A percentile compares a stretch with the other conserved stretches of the same genome.
Conservation (phyloP, 1,140 invertebrate species). For the Cotesia vestalis region DNA sequence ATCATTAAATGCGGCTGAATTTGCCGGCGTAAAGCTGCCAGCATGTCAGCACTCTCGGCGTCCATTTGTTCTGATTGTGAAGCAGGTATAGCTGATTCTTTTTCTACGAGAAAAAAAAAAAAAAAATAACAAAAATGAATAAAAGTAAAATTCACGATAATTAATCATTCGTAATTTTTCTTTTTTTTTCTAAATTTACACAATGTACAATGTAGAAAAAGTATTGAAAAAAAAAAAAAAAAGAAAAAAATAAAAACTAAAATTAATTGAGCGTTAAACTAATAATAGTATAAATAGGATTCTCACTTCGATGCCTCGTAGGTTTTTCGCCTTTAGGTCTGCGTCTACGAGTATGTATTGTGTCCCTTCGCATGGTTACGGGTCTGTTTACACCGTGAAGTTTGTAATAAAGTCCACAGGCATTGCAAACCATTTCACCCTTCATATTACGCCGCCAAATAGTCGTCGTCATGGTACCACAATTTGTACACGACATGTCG, state of each 20-base stretch:
- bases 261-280: not conserved
- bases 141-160: not conserved
- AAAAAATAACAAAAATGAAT: conserved; percentile 10
- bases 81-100: conserved; percentile 53
- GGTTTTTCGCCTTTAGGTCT: conserved; percentile 77
- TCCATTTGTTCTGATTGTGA: conserved; percentile 59
- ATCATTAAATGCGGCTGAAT: conserved; percentile 74
- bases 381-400: conserved; percentile 90
- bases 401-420: conserved; percentile 93
- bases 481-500: conserved; percentile 82
- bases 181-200: too few species aligned
- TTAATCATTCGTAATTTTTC: too few species aligned
- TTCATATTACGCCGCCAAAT: conserved; percentile 90
- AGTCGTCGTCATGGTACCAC: conserved; percentile 88
- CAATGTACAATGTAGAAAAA: not conserved
- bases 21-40: conserved; percentile 71
- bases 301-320: conserved; percentile 62
- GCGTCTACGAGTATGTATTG: conserved; percentile 93
- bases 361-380: conserved; percentile 94
- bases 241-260: not conserved
- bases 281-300: conserved; percentile 17
- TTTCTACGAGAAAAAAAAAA: conserved; percentile 48
- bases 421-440: conserved; percentile 94
- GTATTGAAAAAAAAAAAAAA: not conserved
- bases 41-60: conserved; percentile 69